These are phyloP conservation scores for Corythornis leucogaster DNA, from an alignment of 2,797 vertebrate species.

Conservation along the genomic window DNA sequence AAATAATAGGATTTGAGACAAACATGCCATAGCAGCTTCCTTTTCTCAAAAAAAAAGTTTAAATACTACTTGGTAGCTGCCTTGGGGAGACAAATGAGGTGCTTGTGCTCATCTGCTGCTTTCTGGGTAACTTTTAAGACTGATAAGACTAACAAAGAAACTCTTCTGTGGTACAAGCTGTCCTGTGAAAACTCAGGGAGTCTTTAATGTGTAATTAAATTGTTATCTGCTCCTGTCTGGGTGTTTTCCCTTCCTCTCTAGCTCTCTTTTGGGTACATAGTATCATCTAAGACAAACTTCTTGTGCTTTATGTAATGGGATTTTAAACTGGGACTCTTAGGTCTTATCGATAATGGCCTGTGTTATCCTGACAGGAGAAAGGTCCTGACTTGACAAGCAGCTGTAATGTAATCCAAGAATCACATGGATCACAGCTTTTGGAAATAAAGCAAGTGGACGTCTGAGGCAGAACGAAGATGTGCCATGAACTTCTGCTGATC, in stretches of 20 bases:
- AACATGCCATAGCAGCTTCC: neutral
- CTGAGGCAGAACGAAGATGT: neutral
- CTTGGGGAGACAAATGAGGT: neutral
- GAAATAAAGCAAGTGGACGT: neutral
- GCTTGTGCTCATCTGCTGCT: neutral
- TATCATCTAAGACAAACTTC: neutral
- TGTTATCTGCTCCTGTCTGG: fast-evolving
- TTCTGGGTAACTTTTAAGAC: neutral
- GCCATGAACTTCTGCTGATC: neutral
- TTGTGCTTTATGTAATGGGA: neutral
- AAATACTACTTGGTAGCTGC: neutral
- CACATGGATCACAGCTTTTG: neutral
- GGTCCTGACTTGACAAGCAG: fast-evolving
- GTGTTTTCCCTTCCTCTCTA: neutral
- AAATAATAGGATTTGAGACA: neutral
- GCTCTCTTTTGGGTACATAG: neutral
- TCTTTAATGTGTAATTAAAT: neutral
- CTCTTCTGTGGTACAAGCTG: neutral
- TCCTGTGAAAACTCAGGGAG: neutral
- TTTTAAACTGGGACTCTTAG: neutral
- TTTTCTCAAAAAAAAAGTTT: neutral
- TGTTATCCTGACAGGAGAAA: neutral
- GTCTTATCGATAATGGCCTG: neutral
- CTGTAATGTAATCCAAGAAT: neutral
- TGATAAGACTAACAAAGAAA: neutral